phyloP scores from a whole-genome alignment of 2,888 invertebrate species.

The Stenotaenia linearis region DNA sequence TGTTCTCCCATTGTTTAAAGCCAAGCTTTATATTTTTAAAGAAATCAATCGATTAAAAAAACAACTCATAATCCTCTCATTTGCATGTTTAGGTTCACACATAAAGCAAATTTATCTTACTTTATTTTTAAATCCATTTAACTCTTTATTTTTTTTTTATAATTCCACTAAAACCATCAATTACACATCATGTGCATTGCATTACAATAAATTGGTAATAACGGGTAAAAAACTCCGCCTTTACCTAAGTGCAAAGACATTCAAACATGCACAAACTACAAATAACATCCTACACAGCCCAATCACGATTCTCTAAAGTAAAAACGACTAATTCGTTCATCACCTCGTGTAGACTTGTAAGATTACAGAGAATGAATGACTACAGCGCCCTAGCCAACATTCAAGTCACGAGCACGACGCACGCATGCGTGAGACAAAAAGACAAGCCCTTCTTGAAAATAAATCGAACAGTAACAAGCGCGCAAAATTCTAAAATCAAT shows the following conservation, averaged over 20 bases:
- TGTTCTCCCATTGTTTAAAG: neutral
- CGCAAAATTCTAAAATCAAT: neutral
- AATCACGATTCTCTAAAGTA: neutral
- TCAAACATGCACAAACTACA: neutral
- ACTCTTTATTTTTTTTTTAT: neutral
- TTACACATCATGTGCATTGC: neutral
- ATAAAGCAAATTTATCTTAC: neutral
- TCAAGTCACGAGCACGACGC: neutral
- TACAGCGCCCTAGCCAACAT: neutral
- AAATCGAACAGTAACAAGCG: neutral
- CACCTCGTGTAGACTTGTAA: conserved; percentile 4
- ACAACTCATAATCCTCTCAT: neutral
- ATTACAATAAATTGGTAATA: neutral
- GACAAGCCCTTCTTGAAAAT: neutral
- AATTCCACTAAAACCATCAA: neutral
- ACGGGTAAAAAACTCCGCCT: neutral
- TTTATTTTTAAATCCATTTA: conserved; percentile 3
- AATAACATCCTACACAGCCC: neutral
- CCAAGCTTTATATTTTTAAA: neutral
- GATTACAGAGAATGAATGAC: neutral
- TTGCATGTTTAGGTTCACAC: neutral
- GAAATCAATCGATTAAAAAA: neutral
- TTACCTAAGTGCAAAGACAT: neutral
- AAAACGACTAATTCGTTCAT: conserved; percentile 8
- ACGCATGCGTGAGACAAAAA: conserved; percentile 12